Conservation (phyloP, 2,797 vertebrate species). For the Sebastes minor region DNA sequence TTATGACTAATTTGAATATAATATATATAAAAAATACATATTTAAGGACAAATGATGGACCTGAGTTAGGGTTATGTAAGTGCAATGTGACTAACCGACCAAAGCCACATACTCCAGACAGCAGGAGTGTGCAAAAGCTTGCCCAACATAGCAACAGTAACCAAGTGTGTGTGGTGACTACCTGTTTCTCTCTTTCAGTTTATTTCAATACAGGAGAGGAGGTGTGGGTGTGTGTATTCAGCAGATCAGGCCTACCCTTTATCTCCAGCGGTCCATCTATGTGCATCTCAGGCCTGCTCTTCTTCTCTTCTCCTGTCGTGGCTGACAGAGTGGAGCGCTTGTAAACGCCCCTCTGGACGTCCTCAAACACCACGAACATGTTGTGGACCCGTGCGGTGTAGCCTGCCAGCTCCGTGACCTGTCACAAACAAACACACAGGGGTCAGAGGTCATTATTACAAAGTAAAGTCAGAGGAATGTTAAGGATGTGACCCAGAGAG, state of each 20-base stretch:
- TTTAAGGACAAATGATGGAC: neutral
- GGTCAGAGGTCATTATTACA: conserved; percentile 12
- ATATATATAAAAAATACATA: neutral
- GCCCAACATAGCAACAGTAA: conserved; percentile 14
- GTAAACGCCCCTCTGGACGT: conserved; percentile 94
- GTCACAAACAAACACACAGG: conserved; percentile 38
- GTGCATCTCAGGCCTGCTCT: conserved; percentile 80
- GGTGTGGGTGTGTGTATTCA: neutral
- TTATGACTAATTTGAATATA: neutral
- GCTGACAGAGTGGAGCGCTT: conserved; percentile 85
- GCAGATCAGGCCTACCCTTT: conserved; percentile 82
- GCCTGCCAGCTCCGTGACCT: conserved; percentile 97
- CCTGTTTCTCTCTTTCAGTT: neutral
- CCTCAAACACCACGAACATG: conserved; percentile 95
- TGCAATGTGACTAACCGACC: neutral
- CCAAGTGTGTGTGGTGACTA: neutral
- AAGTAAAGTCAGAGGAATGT: neutral
- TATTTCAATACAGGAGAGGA: neutral
- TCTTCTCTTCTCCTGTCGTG: conserved; percentile 73
- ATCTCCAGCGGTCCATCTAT: conserved; percentile 90
- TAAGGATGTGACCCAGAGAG: neutral
- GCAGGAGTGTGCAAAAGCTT: neutral
- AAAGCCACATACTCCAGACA: neutral
- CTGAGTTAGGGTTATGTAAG: neutral
- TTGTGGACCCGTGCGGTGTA: conserved; percentile 96